These are phyloP conservation scores for Miltochrista miniata DNA, from an alignment of 2,888 invertebrate species.

Conservation along the genomic window DNA sequence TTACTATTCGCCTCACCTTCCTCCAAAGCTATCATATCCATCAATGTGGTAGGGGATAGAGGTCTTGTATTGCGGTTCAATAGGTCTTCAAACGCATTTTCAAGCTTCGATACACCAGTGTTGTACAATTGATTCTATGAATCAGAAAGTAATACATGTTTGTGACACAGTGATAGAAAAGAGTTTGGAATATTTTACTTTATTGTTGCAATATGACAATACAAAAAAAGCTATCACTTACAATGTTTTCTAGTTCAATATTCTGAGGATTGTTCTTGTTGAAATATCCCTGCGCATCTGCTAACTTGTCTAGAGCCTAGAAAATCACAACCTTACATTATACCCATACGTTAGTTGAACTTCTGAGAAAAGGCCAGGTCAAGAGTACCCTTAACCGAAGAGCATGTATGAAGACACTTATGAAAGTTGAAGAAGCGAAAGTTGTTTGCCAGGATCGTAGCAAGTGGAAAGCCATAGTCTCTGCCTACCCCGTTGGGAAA, in stretches of 20 bases:
- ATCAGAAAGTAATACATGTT: background rate
- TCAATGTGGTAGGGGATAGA: conserved; percentile 92
- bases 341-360: background rate
- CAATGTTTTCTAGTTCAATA: conserved; percentile 96
- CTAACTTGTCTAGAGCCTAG: conserved; percentile 91
- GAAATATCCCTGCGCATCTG: conserved; percentile 95
- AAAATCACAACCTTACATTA: background rate
- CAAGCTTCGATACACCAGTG: conserved; percentile 92
- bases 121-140: conserved; percentile 88
- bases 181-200: background rate
- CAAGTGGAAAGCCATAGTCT: too few relatives aligned
- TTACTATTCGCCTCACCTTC: conserved; percentile 86
- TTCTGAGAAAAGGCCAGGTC: too few relatives aligned
- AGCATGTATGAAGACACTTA: too few relatives aligned
- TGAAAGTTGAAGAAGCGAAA: too few relatives aligned
- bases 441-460: too few relatives aligned
- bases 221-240: conserved; percentile 69
- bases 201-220: background rate
- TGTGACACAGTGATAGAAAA: background rate
- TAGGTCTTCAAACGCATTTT: conserved; percentile 94
- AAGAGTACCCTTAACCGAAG: too few relatives aligned
- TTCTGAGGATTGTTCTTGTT: conserved; percentile 96
- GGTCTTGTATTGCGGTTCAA: conserved; percentile 94
- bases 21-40: conserved; percentile 94
- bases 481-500: too few relatives aligned